Base-by-base conservation (phyloP, 2,113 vertebrate genomes). In the Apteryx mantelli region DNA sequence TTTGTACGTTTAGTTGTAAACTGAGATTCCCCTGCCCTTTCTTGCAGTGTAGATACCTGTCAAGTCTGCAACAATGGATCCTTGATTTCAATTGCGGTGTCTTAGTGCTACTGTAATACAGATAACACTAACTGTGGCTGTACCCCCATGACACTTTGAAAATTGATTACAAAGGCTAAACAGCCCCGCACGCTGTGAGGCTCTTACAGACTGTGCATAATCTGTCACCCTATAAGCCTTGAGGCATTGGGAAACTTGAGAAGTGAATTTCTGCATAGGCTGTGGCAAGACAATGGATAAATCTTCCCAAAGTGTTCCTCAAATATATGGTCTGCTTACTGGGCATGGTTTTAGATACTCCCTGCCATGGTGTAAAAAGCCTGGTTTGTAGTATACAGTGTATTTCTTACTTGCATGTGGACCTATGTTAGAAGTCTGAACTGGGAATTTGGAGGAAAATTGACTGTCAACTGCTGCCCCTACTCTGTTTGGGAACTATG, bases 401-500 rank as follows among this genome's bases (percentile, higher is more conserved):
- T 22, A 8, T 28, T 53, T 42, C 30, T 36, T 22, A 5, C 24
- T n/a, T 4, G 2, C 5, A 1, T 2, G 48, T 28, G 53, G 55
- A 20, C n/a, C 24, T 21, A 1, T 1, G 18, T 5, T 36, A 17
- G 42, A 17, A 36, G 5, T 53, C 46, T 75, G 77, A 60, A 9
- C 32, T 12, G 61, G 38, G 38, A 42, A 6, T 16, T 4, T 7
- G 28, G 21, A 15, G 60, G 36, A n/a, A 20, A 40, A 26, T 2
- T 0, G 7, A 7, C 0, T 13, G 20, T 5, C 21, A n/a, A 24
- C 25, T 44, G 4, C 40, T 85, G 42, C 7, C 63, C 8, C 0
- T 2, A 0, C 2, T 11, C 42, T 21, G 42, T 46, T 13, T 10
- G 65, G 69, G 61, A 75, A 2, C 18, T 24, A 2, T 3, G 32